phyloP scores from a whole-genome alignment of 2,888 invertebrate genomes.

The Ormyrus pomaceus region DNA sequence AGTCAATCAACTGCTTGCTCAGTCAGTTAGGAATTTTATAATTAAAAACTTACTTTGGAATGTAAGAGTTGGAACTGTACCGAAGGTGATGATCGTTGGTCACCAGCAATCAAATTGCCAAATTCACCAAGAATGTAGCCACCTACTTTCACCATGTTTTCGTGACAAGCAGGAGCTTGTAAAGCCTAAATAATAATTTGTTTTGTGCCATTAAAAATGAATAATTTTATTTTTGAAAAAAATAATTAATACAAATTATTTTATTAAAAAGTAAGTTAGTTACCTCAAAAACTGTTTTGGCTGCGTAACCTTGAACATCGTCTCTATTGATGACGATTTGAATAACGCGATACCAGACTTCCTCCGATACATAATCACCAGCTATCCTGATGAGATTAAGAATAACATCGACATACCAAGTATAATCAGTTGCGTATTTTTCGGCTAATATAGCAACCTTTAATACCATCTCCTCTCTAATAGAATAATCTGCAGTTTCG shows the following conservation, averaged over 20 bases:
- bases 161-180: constrained; percentile 99
- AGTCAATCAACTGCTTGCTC: background rate
- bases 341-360: constrained; percentile 99
- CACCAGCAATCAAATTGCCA: constrained; percentile 99
- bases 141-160: constrained; percentile 99
- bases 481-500: constrained; percentile 99
- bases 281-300: constrained; percentile 98
- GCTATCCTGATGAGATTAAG: constrained; percentile 99
- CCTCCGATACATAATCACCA: constrained; percentile 99
- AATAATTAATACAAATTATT: background rate
- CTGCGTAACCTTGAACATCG: constrained; percentile 99
- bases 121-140: constrained; percentile 99
- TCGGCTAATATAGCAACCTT: constrained; percentile 99
- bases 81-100: constrained; percentile 96
- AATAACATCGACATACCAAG: constrained; percentile 99
- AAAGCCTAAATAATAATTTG: constrained; percentile 80
- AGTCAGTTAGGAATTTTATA: background rate
- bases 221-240: constrained; percentile 12
- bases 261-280: background rate
- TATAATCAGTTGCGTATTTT: constrained; percentile 99
- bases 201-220: constrained; percentile 2
- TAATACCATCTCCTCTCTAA: constrained; percentile 99
- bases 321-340: constrained; percentile 99
- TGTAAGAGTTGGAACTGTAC: constrained; percentile 99
- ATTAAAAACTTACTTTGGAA: constrained; percentile 84